phyloP scores from a whole-genome alignment of 2,797 vertebrate species.

The Diceros bicornis region DNA sequence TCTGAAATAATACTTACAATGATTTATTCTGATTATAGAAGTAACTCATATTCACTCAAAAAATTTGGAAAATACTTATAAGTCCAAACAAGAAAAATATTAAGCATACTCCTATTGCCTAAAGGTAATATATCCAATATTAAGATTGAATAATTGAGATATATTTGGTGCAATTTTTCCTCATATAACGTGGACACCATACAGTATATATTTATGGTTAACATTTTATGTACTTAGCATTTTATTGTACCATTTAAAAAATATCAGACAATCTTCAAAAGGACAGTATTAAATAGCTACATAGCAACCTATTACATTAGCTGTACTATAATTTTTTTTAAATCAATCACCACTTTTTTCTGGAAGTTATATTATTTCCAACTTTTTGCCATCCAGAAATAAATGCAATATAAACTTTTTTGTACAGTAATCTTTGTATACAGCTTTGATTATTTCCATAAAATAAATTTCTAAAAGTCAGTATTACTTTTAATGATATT shows the following conservation, averaged over 20 bases:
- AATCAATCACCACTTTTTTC: not conserved
- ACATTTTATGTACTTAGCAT: not conserved
- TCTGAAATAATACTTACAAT: not conserved
- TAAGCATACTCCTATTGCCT: not conserved
- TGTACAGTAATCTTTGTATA: not conserved
- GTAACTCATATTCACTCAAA: not conserved
- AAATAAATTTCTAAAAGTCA: slow-evolving; percentile 22
- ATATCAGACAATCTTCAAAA: not conserved
- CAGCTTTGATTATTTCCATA: not conserved
- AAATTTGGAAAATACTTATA: not conserved
- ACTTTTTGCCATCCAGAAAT: slow-evolving; percentile 17
- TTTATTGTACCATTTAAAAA: not conserved
- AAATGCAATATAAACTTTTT: not conserved
- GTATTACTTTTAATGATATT: not conserved
- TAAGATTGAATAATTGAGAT: not conserved
- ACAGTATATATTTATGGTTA: not conserved
- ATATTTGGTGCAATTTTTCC: not conserved
- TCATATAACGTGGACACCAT: not conserved
- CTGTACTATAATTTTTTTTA: not conserved
- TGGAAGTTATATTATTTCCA: not conserved
- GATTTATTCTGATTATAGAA: not conserved
- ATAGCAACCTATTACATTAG: not conserved
- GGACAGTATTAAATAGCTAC: not conserved
- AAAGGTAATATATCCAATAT: not conserved
- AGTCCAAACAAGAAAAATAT: slow-evolving; percentile 27